Evolutionary conservation across 2,888 invertebrate genomes (phyloP).

Genomic region (Pomacea canaliculata): DNA sequence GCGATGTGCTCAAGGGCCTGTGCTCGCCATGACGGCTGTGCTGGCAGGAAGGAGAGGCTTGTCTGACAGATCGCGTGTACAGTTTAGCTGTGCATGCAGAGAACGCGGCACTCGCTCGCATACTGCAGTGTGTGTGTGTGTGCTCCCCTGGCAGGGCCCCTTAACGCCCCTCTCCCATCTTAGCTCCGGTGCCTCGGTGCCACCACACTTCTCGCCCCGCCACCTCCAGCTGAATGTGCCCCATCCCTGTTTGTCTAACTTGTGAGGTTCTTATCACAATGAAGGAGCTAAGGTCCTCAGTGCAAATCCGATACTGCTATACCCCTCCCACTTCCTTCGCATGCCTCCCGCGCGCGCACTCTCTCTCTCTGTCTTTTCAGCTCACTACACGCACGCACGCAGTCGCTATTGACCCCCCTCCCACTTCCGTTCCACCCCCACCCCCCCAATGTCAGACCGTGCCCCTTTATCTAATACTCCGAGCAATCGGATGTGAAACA

Average conservation of each 20-base stretch:
- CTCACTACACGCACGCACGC: not conserved
- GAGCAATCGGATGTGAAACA: conserved; percentile 29
- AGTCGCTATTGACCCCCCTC: not conserved
- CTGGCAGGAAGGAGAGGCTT: no score
- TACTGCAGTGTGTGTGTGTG: no score
- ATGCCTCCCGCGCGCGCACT: not conserved
- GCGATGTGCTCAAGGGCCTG: no score
- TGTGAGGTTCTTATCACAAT: no score
- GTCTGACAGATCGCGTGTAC: no score
- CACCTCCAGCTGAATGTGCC: not conserved
- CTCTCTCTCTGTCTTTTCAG: not conserved
- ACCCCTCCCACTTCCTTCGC: not conserved
- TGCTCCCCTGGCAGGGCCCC: not conserved
- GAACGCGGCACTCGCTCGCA: no score
- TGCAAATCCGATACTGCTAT: not conserved
- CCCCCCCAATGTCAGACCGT: not conserved
- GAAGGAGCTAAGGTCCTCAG: no score
- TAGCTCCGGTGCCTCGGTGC: not conserved
- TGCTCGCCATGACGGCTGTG: no score
- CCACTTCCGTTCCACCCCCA: not conserved
- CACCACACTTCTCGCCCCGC: not conserved
- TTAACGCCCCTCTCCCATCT: not conserved
- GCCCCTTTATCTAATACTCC: conserved; percentile 25
- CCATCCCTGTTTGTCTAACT: no score
- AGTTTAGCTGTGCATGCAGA: no score